Conservation (phyloP, 2,113 vertebrate species). For the Saguinus imperator region DNA sequence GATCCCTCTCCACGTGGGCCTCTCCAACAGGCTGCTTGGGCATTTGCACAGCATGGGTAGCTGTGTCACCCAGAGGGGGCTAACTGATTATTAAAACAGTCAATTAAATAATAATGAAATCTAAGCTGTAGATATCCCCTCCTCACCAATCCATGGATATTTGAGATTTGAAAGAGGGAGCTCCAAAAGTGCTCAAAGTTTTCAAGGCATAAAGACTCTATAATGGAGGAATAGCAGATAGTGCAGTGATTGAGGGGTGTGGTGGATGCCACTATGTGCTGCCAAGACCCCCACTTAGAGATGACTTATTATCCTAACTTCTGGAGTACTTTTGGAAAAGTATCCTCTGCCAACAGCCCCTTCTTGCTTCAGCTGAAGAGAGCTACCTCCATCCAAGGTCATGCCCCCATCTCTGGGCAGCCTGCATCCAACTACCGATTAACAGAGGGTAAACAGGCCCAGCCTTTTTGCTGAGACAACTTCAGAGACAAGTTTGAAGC, state of each 20-base stretch:
- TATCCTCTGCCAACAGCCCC: background rate
- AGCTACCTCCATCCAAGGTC: background rate
- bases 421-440: background rate
- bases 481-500: background rate
- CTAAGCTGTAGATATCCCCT: background rate
- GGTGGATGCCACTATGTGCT: background rate
- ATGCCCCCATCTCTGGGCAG: background rate
- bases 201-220: background rate
- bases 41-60: background rate
- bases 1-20: background rate
- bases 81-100: background rate
- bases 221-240: background rate
- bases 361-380: background rate
- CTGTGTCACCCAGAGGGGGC: background rate
- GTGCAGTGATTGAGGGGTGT: background rate
- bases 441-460: background rate
- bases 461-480: background rate
- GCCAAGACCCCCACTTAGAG: background rate
- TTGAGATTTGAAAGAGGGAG: background rate
- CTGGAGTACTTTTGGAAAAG: background rate
- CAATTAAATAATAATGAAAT: slow-evolving; percentile 36
- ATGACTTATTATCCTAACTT: background rate
- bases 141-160: background rate
- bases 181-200: background rate
- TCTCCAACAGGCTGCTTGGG: background rate